phyloP scores from a whole-genome alignment of 2,888 invertebrate species.

The Andrena trimmerana region DNA sequence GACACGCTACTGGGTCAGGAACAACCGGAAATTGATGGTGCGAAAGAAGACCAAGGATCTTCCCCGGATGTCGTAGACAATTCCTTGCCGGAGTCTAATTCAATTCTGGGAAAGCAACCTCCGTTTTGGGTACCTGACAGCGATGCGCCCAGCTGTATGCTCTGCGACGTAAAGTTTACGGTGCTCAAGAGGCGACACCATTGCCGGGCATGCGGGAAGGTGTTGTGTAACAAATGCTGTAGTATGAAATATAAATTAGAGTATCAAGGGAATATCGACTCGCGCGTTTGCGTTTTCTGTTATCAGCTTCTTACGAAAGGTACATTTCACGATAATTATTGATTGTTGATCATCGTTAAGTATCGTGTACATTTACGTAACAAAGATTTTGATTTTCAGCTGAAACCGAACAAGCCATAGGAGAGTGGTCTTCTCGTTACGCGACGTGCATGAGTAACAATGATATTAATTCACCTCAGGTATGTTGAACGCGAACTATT shows the following conservation, averaged over 20 bases:
- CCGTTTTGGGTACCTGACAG: slow-evolving; percentile 96
- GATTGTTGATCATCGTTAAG: neutral
- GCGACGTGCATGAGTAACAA: slow-evolving; percentile 69
- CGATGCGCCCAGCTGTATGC: slow-evolving; percentile 93
- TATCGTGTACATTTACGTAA: neutral
- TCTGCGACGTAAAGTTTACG: slow-evolving; percentile 93
- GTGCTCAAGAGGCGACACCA: slow-evolving; percentile 94
- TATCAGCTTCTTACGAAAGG: slow-evolving; percentile 87
- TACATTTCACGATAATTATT: slow-evolving; percentile 56
- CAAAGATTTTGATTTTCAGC: slow-evolving; percentile 67
- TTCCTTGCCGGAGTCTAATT: slow-evolving; percentile 81
- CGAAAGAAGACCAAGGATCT: slow-evolving; percentile 75
- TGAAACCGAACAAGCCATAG: slow-evolving; percentile 79
- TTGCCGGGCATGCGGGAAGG: slow-evolving; percentile 94
- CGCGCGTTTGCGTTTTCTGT: slow-evolving; percentile 92
- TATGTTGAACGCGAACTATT: slow-evolving; percentile 59
- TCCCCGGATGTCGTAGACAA: slow-evolving; percentile 81
- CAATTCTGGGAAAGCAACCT: slow-evolving; percentile 89
- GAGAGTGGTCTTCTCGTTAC: slow-evolving; percentile 78
- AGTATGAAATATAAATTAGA: slow-evolving; percentile 89
- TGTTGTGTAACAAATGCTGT: slow-evolving; percentile 93
- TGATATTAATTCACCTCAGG: slow-evolving; percentile 81
- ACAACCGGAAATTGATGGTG: slow-evolving; percentile 70
- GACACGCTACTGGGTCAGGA: slow-evolving; percentile 74
- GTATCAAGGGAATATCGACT: slow-evolving; percentile 91